Percentiles rank a stretch among this genome's conserved stretches.
Evolutionary conservation across 2,113 vertebrate species (phyloP).

Genomic region (Chaetorhynchus papuensis): DNA sequence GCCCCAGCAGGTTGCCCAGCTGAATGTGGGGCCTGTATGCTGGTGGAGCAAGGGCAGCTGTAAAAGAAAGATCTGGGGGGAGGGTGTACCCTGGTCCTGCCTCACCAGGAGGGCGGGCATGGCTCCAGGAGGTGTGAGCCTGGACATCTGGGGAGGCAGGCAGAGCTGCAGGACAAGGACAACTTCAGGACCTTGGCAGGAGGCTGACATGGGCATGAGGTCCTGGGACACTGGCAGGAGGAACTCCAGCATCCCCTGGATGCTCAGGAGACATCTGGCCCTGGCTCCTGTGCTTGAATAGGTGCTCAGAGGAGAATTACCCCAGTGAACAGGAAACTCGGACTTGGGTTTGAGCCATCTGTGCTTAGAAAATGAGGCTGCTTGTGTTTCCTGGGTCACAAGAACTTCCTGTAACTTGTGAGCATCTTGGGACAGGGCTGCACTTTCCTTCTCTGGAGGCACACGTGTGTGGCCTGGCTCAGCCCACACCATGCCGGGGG

Average conservation of each 20-base stretch:
- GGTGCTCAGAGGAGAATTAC: not conserved
- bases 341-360: not conserved
- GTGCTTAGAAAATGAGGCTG: not conserved
- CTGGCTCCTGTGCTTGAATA: not conserved
- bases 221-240: not conserved
- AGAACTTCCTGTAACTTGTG: not conserved
- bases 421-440: not conserved
- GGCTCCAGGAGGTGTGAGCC: not conserved
- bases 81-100: not conserved
- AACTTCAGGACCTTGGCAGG: not conserved
- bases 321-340: accelerated
- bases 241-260: not conserved
- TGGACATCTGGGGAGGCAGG: not conserved
- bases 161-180: not conserved
- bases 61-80: not conserved
- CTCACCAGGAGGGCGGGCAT: not conserved
- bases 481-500: not conserved
- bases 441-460: not conserved
- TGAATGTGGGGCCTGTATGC: accelerated
- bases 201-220: not conserved
- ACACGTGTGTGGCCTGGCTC: not conserved
- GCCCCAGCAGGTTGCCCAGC: not conserved
- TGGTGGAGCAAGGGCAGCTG: not conserved
- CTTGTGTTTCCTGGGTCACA: not conserved
- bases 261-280: not conserved